Conservation (phyloP, 2,113 vertebrate genomes). For the Myotis davidii region DNA sequence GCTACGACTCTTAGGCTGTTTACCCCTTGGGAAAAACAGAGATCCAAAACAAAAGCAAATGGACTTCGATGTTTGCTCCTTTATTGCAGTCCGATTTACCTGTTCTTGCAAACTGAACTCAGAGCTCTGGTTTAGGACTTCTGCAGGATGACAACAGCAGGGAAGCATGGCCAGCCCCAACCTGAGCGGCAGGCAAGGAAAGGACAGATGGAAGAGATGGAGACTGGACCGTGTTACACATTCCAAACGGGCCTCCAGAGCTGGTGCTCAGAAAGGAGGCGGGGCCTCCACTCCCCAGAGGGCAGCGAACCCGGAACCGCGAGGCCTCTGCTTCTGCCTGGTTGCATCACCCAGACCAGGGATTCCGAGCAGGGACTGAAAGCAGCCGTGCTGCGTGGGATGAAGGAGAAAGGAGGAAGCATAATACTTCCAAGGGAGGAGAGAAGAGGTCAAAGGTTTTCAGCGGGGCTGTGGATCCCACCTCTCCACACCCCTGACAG, state of each 20-base stretch:
- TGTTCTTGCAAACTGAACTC: not conserved
- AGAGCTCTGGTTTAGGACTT: not conserved
- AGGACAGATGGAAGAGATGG: not conserved
- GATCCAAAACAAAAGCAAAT: not conserved
- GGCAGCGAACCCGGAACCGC: fast-evolving
- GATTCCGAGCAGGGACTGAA: not conserved
- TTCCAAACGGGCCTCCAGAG: not conserved
- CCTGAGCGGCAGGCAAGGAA: not conserved
- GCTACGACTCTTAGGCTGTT: not conserved
- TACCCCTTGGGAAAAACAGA: not conserved
- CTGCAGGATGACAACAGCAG: not conserved
- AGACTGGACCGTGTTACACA: no score
- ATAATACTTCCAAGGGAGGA: not conserved
- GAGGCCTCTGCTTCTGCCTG: not conserved
- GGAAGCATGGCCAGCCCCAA: not conserved
- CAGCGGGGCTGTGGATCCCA: not conserved
- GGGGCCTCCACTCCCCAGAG: not conserved
- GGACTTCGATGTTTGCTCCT: not conserved
- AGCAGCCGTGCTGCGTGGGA: not conserved
- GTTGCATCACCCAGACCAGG: not conserved
- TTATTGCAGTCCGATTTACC: not conserved
- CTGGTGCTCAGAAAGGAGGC: not conserved
- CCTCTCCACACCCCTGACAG: not conserved
- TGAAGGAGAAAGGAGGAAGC: not conserved
- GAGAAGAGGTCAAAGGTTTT: not conserved